A percentile compares a stretch with the other conserved stretches of the same genome.
Conservation (phyloP, 1,140 invertebrate genomes). For the Lasaia peninsularis region DNA sequence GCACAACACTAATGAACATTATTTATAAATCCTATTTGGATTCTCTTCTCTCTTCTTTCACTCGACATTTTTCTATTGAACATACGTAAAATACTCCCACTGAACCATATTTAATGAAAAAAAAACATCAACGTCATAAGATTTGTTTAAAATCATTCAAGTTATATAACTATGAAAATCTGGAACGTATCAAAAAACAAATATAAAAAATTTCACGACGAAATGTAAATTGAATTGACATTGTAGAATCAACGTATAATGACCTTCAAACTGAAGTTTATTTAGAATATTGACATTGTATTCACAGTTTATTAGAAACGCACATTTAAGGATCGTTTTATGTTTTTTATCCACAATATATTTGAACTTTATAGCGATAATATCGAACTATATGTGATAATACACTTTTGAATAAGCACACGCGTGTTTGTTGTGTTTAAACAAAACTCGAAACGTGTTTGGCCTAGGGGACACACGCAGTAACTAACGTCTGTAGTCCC, state of each 20-base stretch:
- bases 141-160: no score
- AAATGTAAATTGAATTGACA: conserved; percentile 30
- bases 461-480: conserved; percentile 50
- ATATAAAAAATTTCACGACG: background rate
- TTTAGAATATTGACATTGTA: conserved; percentile 17
- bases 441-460: conserved; percentile 37
- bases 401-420: background rate
- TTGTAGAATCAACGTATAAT: conserved; percentile 34
- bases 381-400: background rate
- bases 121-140: no score
- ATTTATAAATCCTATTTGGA: background rate
- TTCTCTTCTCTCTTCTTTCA: no score
- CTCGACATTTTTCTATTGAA: no score
- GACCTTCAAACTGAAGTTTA: conserved; percentile 40
- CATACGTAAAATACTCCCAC: no score
- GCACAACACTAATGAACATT: background rate
- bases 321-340: background rate
- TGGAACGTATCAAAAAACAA: background rate
- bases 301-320: background rate
- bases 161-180: background rate
- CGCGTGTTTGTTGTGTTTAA: background rate
- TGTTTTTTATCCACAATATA: background rate
- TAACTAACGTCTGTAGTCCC: conserved; percentile 44
- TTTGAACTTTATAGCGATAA: background rate
- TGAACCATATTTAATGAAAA: no score